phyloP scores from a whole-genome alignment of 2,888 invertebrate genomes.

The Dorcus parallelipipedus region DNA sequence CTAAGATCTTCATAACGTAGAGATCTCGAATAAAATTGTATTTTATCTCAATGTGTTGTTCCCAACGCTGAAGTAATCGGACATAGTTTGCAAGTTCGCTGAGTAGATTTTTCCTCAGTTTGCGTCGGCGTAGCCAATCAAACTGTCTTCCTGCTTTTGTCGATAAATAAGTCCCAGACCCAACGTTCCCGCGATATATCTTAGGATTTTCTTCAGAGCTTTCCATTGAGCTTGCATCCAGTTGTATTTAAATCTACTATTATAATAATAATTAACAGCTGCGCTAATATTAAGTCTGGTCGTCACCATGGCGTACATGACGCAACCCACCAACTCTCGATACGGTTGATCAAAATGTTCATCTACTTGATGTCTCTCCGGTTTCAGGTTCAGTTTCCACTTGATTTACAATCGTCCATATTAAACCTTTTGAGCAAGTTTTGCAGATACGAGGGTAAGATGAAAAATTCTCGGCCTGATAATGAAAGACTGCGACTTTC shows the following conservation, averaged over 20 bases:
- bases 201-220: conserved; percentile 25
- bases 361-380: neutral
- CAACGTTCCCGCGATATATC: conserved; percentile 19
- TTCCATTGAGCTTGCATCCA: conserved; percentile 20
- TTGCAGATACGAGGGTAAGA: no score
- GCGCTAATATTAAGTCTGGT: conserved; percentile 9
- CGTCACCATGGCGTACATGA: conserved; percentile 5
- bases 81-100: neutral
- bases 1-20: neutral
- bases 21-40: neutral
- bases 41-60: conserved; percentile 11
- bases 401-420: conserved; percentile 27
- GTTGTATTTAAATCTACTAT: conserved; percentile 3
- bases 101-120: conserved; percentile 26
- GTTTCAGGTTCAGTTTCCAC: conserved; percentile 19
- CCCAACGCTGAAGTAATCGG: conserved; percentile 18
- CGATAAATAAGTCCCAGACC: conserved; percentile 13
- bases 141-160: neutral
- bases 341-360: neutral
- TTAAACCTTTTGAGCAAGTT: conserved; percentile 28
- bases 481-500: no score
- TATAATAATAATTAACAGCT: conserved; percentile 13
- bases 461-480: no score
- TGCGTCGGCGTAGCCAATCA: conserved; percentile 27
- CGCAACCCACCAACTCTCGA: conserved; percentile 11